Conservation (phyloP, 2,888 invertebrate species). For the Xanthorhoe designata region DNA sequence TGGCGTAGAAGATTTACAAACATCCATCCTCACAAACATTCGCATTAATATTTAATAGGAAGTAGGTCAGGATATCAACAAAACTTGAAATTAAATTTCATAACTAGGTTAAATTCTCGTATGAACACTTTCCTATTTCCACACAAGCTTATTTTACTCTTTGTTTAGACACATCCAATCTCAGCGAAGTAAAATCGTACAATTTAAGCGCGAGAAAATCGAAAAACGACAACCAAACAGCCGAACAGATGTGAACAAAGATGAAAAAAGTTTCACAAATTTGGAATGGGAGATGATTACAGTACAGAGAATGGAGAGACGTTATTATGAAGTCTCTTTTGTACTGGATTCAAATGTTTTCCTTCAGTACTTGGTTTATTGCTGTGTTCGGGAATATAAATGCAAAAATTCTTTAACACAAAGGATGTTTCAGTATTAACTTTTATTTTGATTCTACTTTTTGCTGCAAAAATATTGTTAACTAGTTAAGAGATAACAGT, state of each 20-base stretch:
- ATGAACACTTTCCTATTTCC: constrained; percentile 4
- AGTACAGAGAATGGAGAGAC: constrained; percentile 79
- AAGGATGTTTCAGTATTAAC: constrained; percentile 47
- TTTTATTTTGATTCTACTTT: constrained; percentile 35
- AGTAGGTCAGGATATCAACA: no score
- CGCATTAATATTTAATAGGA: no score
- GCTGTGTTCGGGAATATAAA: constrained; percentile 59
- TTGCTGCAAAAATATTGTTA: no score
- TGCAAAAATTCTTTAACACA: constrained; percentile 68
- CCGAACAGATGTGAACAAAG: constrained; percentile 81
- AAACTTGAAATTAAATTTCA: not conserved
- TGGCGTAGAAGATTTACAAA: no score
- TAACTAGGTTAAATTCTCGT: not conserved
- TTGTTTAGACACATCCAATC: constrained; percentile 27
- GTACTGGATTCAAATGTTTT: constrained; percentile 79
- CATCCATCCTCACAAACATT: no score
- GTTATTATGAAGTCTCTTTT: constrained; percentile 80
- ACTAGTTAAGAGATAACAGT: no score
- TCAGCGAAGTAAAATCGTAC: constrained; percentile 31
- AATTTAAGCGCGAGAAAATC: constrained; percentile 60
- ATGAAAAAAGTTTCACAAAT: constrained; percentile 83
- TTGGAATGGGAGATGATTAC: constrained; percentile 81
- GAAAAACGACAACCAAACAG: constrained; percentile 66
- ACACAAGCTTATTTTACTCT: constrained; percentile 13
- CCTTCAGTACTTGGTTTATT: constrained; percentile 71